These are phyloP conservation scores for Dallia pectoralis DNA, from an alignment of 2,797 vertebrate genomes.

Conservation along the genomic window DNA sequence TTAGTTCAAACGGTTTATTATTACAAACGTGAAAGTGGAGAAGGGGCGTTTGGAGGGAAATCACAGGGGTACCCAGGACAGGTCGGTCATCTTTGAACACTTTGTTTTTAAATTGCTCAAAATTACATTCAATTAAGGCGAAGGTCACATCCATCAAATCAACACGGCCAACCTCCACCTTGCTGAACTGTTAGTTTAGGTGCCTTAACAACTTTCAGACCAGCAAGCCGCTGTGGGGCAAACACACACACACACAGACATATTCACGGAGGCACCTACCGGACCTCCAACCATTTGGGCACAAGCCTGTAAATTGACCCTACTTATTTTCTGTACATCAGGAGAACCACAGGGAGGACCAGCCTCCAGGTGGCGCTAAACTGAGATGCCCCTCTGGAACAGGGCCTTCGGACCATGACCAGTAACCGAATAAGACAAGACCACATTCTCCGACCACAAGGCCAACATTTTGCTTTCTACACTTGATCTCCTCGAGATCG, in stretches of 20 bases:
- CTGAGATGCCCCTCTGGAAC: conserved; percentile 21
- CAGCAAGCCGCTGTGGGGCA: conserved; percentile 11
- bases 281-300: too few relatives aligned
- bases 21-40: conserved; percentile 71
- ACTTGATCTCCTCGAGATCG: too few relatives aligned
- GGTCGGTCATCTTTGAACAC: conserved; percentile 68
- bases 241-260: not conserved
- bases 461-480: too few relatives aligned
- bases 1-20: conserved; percentile 74
- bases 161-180: conserved; percentile 76
- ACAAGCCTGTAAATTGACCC: too few relatives aligned
- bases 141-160: conserved; percentile 87
- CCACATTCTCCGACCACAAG: too few relatives aligned
- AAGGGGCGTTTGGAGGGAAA: conserved; percentile 67
- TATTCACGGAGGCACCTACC: too few relatives aligned
- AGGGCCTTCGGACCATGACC: too few relatives aligned
- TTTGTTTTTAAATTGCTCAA: conserved; percentile 81
- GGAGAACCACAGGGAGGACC: not conserved
- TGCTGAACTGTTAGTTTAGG: conserved; percentile 79
- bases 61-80: conserved; percentile 69
- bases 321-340: too few relatives aligned
- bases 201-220: conserved; percentile 32
- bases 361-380: not conserved
- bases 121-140: conserved; percentile 95
- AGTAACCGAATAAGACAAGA: too few relatives aligned